A percentile compares a stretch with the other conserved stretches of the same genome.
phyloP scores from a whole-genome alignment of 1,140 invertebrate genomes.

The Aleiodes sp. region DNA sequence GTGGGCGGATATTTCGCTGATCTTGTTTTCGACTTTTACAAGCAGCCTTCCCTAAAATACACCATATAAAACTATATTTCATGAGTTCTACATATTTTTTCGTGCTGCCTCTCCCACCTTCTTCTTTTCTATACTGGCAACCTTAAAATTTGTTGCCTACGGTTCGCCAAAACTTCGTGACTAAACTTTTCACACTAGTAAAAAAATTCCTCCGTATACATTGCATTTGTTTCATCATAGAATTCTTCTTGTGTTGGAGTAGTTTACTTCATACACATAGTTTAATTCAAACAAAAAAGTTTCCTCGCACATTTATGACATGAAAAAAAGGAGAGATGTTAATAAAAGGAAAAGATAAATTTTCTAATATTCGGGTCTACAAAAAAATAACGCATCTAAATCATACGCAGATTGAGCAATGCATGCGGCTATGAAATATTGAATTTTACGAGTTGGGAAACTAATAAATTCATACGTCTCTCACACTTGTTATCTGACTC shows the following conservation, averaged over 20 bases:
- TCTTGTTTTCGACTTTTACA: neutral
- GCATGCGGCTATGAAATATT: neutral
- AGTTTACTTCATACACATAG: neutral
- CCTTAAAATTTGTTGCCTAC: neutral
- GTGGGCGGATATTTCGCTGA: neutral
- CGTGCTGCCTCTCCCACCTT: neutral
- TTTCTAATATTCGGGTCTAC: neutral
- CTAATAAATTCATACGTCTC: neutral
- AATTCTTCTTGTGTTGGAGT: neutral
- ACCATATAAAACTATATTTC: neutral
- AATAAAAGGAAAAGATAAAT: neutral
- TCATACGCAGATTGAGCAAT: neutral
- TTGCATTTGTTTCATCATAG: neutral
- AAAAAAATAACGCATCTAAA: conserved; percentile 2
- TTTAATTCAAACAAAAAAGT: too few species aligned
- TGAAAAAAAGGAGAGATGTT: too few species aligned
- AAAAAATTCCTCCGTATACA: neutral
- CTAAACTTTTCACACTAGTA: neutral
- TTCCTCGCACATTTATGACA: too few species aligned
- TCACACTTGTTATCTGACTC: neutral
- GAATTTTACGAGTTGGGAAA: conserved; percentile 12
- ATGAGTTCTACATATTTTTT: neutral
- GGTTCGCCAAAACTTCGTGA: neutral
- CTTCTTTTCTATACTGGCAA: neutral
- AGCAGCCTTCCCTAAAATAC: neutral